These are phyloP conservation scores for Dreissena rostriformis DNA, from an alignment of 1,140 invertebrate genomes.

Conservation along the genomic window DNA sequence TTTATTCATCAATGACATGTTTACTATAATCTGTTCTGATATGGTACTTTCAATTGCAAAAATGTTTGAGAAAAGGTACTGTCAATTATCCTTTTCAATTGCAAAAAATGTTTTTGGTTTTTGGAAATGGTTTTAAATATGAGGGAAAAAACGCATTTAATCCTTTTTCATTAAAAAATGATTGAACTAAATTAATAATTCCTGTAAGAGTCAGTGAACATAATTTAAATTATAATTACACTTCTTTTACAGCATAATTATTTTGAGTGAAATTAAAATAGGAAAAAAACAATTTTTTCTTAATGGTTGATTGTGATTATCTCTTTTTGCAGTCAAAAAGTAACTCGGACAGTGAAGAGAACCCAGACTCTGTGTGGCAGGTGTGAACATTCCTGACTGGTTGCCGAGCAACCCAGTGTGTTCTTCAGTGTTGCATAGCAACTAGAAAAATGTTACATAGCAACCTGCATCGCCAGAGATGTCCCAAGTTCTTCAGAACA, in stretches of 20 bases:
- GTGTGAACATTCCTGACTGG: slow-evolving; percentile 23
- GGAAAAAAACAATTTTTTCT: not conserved
- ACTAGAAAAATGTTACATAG: slow-evolving; percentile 18
- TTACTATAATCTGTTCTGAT: not conserved
- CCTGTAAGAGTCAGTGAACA: no score
- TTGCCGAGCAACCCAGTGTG: no score
- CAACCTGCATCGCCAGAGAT: slow-evolving; percentile 14
- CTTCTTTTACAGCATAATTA: not conserved
- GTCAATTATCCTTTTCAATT: not conserved
- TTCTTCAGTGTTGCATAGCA: not conserved
- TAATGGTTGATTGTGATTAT: not conserved
- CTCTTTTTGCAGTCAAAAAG: slow-evolving; percentile 42
- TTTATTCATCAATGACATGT: slow-evolving; percentile 8
- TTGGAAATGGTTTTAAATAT: not conserved
- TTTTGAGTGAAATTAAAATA: no score
- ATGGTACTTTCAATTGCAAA: not conserved
- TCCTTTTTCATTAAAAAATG: not conserved
- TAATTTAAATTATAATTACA: no score
- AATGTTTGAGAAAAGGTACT: not conserved
- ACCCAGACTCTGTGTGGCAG: slow-evolving; percentile 39
- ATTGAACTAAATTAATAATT: not conserved
- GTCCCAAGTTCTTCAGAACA: no score
- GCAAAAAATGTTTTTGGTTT: no score
- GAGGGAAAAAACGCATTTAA: not conserved
- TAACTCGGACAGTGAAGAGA: slow-evolving; percentile 37